A percentile compares a stretch with the other conserved stretches of the same genome.
Conservation (phyloP, 2,888 invertebrate species). For the Dilophus febrilis region DNA sequence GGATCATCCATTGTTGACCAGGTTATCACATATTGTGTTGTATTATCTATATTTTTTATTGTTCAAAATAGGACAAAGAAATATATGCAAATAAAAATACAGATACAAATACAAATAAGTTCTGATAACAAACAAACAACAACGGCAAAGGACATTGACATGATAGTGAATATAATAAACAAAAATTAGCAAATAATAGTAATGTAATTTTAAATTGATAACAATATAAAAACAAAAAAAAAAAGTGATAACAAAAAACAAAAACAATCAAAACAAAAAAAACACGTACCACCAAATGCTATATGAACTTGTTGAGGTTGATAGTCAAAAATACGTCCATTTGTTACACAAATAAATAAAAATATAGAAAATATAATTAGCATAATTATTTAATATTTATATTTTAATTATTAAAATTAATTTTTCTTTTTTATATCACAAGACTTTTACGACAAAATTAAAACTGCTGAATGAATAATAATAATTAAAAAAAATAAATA, state of each 20-base stretch:
- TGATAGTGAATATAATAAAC: not conserved
- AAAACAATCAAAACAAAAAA: too few relatives aligned
- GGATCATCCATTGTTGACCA: constrained; percentile 66
- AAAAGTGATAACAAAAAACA: too few relatives aligned
- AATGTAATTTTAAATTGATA: too few relatives aligned
- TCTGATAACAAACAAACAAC: not conserved
- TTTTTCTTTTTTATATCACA: not conserved
- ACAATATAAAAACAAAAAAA: too few relatives aligned
- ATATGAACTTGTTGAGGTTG: constrained; percentile 54
- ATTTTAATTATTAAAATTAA: not conserved
- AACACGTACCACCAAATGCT: constrained; percentile 47
- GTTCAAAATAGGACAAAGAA: constrained; percentile 1
- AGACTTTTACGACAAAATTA: not conserved
- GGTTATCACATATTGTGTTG: constrained; percentile 56
- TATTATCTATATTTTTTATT: constrained; percentile 33
- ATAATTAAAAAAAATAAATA: too few relatives aligned
- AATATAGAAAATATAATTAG: not conserved
- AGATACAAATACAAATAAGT: constrained; percentile 3
- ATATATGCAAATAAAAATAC: too few relatives aligned
- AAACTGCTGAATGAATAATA: not conserved
- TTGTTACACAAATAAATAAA: not conserved
- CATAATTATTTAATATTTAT: not conserved
- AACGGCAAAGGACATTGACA: not conserved
- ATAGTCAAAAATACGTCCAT: constrained; percentile 25
- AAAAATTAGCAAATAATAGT: too few relatives aligned